A percentile compares a stretch with the other conserved stretches of the same genome.
Conservation (phyloP, 2,888 invertebrate genomes). For the Oeneis ivallda region DNA sequence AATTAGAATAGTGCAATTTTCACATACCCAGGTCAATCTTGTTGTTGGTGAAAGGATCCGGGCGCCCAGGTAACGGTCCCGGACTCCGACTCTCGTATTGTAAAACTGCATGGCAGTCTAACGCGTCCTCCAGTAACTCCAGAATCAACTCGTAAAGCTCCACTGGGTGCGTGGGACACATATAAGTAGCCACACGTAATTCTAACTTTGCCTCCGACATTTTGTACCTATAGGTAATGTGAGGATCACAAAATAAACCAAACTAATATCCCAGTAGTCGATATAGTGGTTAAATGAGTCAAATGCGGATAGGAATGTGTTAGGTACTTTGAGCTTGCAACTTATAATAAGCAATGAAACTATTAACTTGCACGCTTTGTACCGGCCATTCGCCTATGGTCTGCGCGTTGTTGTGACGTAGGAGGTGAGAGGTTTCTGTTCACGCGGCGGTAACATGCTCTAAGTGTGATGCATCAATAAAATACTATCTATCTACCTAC, state of each 20-base stretch:
- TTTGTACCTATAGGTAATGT: slow-evolving; percentile 29
- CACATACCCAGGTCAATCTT: slow-evolving; percentile 81
- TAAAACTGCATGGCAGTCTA: slow-evolving; percentile 74
- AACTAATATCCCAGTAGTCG: neutral
- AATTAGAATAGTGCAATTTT: slow-evolving; percentile 5
- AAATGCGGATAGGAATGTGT: slow-evolving; percentile 9
- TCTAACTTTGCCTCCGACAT: slow-evolving; percentile 64
- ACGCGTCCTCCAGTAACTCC: slow-evolving; percentile 77
- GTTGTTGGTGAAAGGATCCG: slow-evolving; percentile 79
- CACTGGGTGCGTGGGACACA: slow-evolving; percentile 83
- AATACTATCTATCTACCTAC: slow-evolving; percentile 11
- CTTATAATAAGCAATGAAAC: slow-evolving; percentile 25
- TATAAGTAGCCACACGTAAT: slow-evolving; percentile 81
- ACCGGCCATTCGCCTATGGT: slow-evolving; percentile 28
- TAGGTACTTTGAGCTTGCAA: slow-evolving; percentile 18
- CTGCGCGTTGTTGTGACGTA: slow-evolving; percentile 34
- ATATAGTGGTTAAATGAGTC: slow-evolving; percentile 19
- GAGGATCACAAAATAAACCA: neutral
- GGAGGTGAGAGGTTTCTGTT: slow-evolving; percentile 2
- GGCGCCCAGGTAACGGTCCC: slow-evolving; percentile 74
- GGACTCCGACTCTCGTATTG: slow-evolving; percentile 82
- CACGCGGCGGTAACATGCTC: slow-evolving; percentile 43
- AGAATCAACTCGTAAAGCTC: slow-evolving; percentile 81
- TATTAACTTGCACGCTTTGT: slow-evolving; percentile 32
- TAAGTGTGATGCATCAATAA: slow-evolving; percentile 6